These are phyloP conservation scores for Drosophila mayaguana DNA, from an alignment of 2,888 invertebrate genomes.

Conservation along the genomic window DNA sequence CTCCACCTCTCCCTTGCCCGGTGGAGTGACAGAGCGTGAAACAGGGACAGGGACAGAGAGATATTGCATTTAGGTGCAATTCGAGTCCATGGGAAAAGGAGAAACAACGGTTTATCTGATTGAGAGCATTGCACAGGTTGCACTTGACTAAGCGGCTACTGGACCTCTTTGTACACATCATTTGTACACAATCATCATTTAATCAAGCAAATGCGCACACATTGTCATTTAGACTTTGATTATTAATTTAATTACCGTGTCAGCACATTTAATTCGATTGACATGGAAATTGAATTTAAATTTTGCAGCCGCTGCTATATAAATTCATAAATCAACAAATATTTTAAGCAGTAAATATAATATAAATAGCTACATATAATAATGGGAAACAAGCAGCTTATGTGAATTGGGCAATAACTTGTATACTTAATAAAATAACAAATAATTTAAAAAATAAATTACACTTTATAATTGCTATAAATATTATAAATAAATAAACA, in stretches of 20 bases:
- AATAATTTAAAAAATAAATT: no score
- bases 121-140: background rate
- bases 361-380: no score
- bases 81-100: slow-evolving; percentile 16
- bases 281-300: background rate
- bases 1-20: background rate
- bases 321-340: background rate
- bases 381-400: no score
- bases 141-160: slow-evolving; percentile 13
- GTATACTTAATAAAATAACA: no score
- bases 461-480: no score
- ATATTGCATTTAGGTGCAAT: slow-evolving; percentile 30
- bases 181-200: slow-evolving; percentile 5
- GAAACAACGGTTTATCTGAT: slow-evolving; percentile 17
- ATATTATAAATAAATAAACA: no score
- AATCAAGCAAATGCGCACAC: slow-evolving; percentile 16
- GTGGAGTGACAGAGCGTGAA: background rate
- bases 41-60: background rate
- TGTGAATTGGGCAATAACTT: no score
- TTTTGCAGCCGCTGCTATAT: background rate
- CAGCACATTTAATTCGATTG: background rate
- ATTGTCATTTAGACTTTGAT: background rate
- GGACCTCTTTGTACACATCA: slow-evolving; percentile 15
- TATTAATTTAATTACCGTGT: background rate
- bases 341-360: background rate